A percentile compares a stretch with the other conserved stretches of the same genome.
These are phyloP conservation scores for Scalopus aquaticus DNA, from an alignment of 2,113 vertebrate genomes.

Conservation along the genomic window DNA sequence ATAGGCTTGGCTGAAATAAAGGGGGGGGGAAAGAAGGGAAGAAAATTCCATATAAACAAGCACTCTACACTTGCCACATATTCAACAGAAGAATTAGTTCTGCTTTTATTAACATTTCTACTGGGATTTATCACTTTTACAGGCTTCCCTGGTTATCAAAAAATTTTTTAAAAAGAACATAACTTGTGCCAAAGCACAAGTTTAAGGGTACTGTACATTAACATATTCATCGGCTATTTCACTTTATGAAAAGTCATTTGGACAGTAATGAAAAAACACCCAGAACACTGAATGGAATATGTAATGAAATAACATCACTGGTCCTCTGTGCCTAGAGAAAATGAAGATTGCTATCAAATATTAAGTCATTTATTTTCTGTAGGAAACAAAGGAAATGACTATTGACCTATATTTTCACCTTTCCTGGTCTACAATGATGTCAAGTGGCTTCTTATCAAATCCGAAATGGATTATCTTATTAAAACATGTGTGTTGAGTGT, in stretches of 20 bases:
- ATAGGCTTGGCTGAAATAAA: neutral
- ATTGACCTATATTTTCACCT: conserved; percentile 37
- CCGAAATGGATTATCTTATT: conserved; percentile 39
- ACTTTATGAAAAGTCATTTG: conserved; percentile 51
- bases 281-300: conserved; percentile 12
- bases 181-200: neutral
- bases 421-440: conserved; percentile 48
- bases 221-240: neutral
- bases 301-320: conserved; percentile 53
- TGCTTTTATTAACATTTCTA: neutral
- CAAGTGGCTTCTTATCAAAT: conserved; percentile 57
- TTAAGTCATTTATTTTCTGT: conserved; percentile 36
- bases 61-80: neutral
- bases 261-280: conserved; percentile 22
- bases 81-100: neutral
- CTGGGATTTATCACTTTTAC: neutral
- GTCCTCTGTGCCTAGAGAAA: conserved; percentile 45
- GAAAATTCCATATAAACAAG: neutral
- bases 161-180: neutral
- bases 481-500: neutral
- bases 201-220: conserved; percentile 25
- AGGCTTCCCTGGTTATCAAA: neutral
- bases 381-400: conserved; percentile 45
- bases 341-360: conserved; percentile 63
- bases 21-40: neutral